Evolutionary conservation across 2,797 vertebrate genomes (phyloP), one percentile per base, ranked within the genome.

Genomic region (Argyrosomus regius): DNA sequence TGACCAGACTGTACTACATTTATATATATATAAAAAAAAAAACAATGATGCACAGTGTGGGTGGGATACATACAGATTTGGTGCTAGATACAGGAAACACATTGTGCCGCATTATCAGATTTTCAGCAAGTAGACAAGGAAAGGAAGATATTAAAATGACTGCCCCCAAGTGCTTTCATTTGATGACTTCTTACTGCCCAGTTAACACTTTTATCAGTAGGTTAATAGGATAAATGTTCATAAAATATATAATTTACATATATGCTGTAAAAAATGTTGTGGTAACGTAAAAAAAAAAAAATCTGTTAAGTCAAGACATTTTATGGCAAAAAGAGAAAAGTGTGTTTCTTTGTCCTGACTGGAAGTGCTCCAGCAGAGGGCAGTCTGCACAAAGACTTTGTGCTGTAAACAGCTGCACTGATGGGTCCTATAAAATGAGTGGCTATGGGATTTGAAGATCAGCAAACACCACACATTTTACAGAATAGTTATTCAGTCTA

Each of bases 321-420:
- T 46, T 17, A 16, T 28, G 13, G 1, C 35, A 43, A 22, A 12
- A 1, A 24, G 4, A 45, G 9, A 66, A 1, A 45, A 41, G 8
- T 8, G 6, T 5, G 13, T 46, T 52, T 59, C 59, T 80, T 78
- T 67, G 45, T 77, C 61, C 26, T 16, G 9, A 49, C 3, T 61
- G 24, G 20, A 54, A 18, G 2, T 6, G 4, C 13, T 69, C 91
- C 94, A 94, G 90, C 86, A 95, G 94, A 75, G 90, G 93, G 91
- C 92, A 86, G 85, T 78, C n/a, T 78, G 52, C 80, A 78, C 92
- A 91, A 91, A 92, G 77, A 12, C n/a, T 86, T 84, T 9, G 26
- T 1, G 10, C 14, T 52, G 18, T 28, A 72, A 77, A 74, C 65
- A 62, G 41, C 77, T n/a, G 62, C 57, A 73, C 43, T 61, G 60